A percentile compares a stretch with the other conserved stretches of the same genome.
phyloP scores from a whole-genome alignment of 2,797 vertebrate species.

The Chaenodraco wilsoni region DNA sequence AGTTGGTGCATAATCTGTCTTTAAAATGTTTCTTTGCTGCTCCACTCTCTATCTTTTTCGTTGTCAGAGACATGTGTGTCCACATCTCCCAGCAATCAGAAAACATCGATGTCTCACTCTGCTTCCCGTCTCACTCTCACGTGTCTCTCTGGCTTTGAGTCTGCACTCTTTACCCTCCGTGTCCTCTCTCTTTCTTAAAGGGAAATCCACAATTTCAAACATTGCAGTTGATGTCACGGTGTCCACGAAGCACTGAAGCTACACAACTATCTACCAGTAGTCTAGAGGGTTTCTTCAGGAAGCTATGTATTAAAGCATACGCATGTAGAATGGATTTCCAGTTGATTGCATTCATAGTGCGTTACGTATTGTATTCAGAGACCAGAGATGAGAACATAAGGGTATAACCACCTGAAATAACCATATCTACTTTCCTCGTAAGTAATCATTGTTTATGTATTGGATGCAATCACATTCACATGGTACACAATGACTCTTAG shows the following conservation, averaged over 20 bases:
- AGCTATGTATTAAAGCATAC: neutral
- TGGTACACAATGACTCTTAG: neutral
- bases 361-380: constrained; percentile 9
- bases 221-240: neutral
- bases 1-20: neutral
- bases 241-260: neutral
- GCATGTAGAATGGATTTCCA: neutral
- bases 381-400: neutral
- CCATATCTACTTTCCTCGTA: neutral
- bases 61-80: neutral
- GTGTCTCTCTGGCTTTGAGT: constrained; percentile 21
- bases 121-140: constrained; percentile 2
- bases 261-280: neutral
- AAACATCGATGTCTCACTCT: constrained; percentile 18
- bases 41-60: neutral
- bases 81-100: constrained; percentile 4
- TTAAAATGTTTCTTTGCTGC: neutral
- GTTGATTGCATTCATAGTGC: neutral
- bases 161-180: constrained; percentile 26
- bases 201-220: constrained; percentile 10
- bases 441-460: constrained; percentile 33
- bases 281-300: neutral
- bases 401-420: constrained; percentile 2
- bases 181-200: constrained; percentile 34
- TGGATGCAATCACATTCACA: constrained; percentile 15